These are phyloP conservation scores for Glyphotaelius pellucidus DNA, from an alignment of 2,888 invertebrate genomes.

Conservation along the genomic window DNA sequence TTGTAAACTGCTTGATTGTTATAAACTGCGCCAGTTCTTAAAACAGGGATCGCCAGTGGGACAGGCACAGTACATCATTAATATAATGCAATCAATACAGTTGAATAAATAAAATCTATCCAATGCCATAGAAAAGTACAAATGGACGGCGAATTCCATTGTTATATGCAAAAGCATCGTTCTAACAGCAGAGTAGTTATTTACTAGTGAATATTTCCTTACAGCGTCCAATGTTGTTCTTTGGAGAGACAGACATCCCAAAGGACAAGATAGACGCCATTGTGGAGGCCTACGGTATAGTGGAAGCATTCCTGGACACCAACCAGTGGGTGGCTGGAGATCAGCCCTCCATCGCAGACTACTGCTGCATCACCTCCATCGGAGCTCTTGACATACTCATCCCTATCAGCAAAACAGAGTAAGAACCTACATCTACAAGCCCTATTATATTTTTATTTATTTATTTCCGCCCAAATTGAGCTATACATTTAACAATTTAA, in stretches of 20 bases:
- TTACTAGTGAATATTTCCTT: neutral
- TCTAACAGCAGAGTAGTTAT: neutral
- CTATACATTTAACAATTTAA: too few species aligned
- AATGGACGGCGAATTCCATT: too few species aligned
- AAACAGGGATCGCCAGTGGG: too few species aligned
- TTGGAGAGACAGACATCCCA: constrained; percentile 3
- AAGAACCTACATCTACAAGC: constrained; percentile 66
- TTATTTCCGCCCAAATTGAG: neutral
- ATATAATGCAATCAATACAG: too few species aligned
- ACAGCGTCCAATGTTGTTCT: constrained; percentile 4
- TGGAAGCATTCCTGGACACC: constrained; percentile 68
- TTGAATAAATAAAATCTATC: too few species aligned
- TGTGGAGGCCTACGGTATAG: constrained; percentile 68
- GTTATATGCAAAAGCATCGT: too few species aligned
- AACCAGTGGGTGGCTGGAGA: constrained; percentile 68
- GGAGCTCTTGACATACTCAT: constrained; percentile 65
- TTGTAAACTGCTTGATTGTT: too few species aligned
- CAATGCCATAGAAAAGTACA: too few species aligned
- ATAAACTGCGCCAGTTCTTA: too few species aligned
- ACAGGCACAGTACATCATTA: too few species aligned
- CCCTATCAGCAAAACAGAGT: constrained; percentile 70
- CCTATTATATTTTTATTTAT: neutral
- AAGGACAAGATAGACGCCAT: constrained; percentile 7
- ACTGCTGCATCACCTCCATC: constrained; percentile 52
- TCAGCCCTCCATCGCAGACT: constrained; percentile 69